Base-by-base conservation (phyloP, 1,140 invertebrate genomes). In the Drosophila pseudoobscura region DNA sequence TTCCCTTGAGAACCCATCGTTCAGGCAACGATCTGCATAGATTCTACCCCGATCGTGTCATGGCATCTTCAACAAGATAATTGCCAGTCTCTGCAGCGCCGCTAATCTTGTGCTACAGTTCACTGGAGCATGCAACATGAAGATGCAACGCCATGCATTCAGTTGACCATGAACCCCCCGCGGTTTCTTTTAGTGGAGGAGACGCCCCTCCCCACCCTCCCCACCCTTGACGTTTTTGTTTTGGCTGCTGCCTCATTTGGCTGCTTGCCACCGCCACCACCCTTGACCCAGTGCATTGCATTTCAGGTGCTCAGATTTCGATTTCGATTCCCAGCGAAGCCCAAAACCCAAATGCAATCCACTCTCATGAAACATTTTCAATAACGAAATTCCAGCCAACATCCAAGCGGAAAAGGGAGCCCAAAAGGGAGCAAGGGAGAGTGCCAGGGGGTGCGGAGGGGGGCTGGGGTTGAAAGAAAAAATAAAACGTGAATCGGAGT, bases 311-410 rank as follows among this genome's bases (percentile, higher is more conserved):
- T 47, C 44, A 8, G 60, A 62, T 47, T 39, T 57, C 44, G 44
- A 39, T 39, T 66, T 52, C 45, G 8, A 35, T 26, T 26, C 5
- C 5, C 49, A 62, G 57, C 47, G 22, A 56, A 29, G 11, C 11
- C 31, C 35, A 26, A 26, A 46, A 20, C 47, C 41, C 31, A 45
- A 58, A 66, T 62, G 53, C 64, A 58, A 44, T 43, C 39, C 54
- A 41, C 50, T 61, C 70, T 52, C 44, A 55, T 60, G 69, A 87
- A 87, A 88, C 82, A 87, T 87, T 87, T 87, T 80, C 82, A 87
- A 87, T 87, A 87, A 87, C 79, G 64, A 87, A 87, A 87, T 87
- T 87, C 82, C 82, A 87, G 35, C 15, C 51, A 31, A 9, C 31
- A 26, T 39, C 35, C 31, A 56, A 39, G n/a, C 54, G 35, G 31